Evolutionary conservation across 2,888 invertebrate species (phyloP), one percentile per base, ranked within the genome.

Genomic region (Cephus rjabovi): DNA sequence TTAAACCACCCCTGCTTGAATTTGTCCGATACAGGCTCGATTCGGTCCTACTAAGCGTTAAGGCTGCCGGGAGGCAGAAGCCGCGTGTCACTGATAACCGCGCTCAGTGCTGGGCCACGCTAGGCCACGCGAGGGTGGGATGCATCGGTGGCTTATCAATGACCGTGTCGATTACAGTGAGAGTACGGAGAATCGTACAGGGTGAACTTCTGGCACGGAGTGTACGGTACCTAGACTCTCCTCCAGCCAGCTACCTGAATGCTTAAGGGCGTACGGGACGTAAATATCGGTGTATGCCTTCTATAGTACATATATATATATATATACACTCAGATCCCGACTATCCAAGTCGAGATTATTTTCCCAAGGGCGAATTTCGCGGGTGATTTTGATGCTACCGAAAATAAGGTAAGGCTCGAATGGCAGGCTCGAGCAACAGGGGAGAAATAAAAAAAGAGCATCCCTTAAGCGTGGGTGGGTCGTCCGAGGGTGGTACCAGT

Each of bases 231-330:
- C 71, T 71, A 71, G 31, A 23, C 56, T 56, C 56, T 23, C 56
- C 56, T 37, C 33, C 80, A 79, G 77, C 81, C 78, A 79, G 79
- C 78, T 81, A 83, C 82, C 83, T 83, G 84, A 86, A 82, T 83
- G 80, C 82, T 83, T 82, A 83, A 86, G 85, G 84, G 82, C 83
- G 81, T 80, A 78, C 81, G 80, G 80, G 84, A 82, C 79, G 80
- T 82, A 81, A 79, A 78, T 77, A 76, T 76, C n/a, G 31, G 31
- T 80, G 77, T 76, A 69, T 76, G 78, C 9, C 1, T 15, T 6
- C 69, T 30, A 15, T n/a, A n/a, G 4, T 71, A 2, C 0, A 75
- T 73, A 69, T 34, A 68, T 6, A 30, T 30, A 74, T 1, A 40
- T 56, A 56, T 0, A 56, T 9, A 56, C 56, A 9, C 1, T 9